These are phyloP conservation scores for Diplodus puntazzo DNA, from an alignment of 2,797 vertebrate genomes.

Conservation along the genomic window DNA sequence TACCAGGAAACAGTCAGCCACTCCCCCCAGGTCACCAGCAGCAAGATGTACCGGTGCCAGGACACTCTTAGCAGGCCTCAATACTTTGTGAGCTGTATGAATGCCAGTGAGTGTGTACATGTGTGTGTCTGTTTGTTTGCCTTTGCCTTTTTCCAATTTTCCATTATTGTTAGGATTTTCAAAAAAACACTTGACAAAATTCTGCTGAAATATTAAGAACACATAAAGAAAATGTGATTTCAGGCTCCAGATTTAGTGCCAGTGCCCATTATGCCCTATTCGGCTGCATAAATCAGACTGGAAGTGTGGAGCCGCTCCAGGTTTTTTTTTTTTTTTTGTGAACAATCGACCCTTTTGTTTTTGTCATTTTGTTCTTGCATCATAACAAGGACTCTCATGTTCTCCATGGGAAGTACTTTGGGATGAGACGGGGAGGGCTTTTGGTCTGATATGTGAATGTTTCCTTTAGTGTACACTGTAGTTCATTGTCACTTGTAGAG, in stretches of 20 bases:
- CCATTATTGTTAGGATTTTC: not conserved
- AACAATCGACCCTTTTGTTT: slow-evolving; percentile 54
- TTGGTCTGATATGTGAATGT: slow-evolving; percentile 25
- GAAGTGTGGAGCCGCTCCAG: slow-evolving; percentile 39
- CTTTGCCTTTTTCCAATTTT: slow-evolving; percentile 6
- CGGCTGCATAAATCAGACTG: slow-evolving; percentile 34
- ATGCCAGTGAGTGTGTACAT: slow-evolving; percentile 16
- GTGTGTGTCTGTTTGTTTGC: slow-evolving; percentile 1
- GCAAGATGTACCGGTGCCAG: slow-evolving; percentile 61
- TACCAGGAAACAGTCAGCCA: slow-evolving; percentile 66
- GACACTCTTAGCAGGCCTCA: slow-evolving; percentile 70
- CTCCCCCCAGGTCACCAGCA: slow-evolving; percentile 63
- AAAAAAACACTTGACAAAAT: not conserved
- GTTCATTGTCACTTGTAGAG: slow-evolving; percentile 7
- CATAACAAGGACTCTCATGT: slow-evolving; percentile 41
- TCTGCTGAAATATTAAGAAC: slow-evolving; percentile 6
- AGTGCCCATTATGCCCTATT: slow-evolving; percentile 17
- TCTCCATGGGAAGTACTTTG: slow-evolving; percentile 36
- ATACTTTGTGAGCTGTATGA: slow-evolving; percentile 23
- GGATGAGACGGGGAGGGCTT: slow-evolving; percentile 2
- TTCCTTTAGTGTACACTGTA: slow-evolving; percentile 55
- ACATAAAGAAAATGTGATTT: slow-evolving; percentile 25
- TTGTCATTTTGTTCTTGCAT: slow-evolving; percentile 34
- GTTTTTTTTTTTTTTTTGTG: not conserved
- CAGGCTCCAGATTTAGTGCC: slow-evolving; percentile 25